Evolutionary conservation across 2,113 vertebrate genomes (phyloP), one percentile per base, ranked within the genome.

Genomic region (Numenius arquata): DNA sequence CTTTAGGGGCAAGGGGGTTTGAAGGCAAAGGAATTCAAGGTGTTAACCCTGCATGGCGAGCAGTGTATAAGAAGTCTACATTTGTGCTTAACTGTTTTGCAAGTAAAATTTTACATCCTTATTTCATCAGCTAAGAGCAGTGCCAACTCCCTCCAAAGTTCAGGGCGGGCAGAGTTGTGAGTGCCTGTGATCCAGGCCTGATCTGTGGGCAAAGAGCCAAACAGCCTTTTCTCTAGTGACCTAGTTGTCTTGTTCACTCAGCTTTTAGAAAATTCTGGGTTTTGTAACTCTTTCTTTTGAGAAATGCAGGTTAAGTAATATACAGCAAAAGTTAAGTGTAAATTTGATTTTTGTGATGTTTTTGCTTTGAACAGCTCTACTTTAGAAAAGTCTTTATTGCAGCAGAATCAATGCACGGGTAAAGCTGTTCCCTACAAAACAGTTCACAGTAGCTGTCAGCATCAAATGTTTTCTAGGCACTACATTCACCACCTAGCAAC

Each of bases 401-500:
- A 81, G 75, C 26, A 93, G 81, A 88, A 78, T 71, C 87, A 67
- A 53, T 84, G 62, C 68, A 43, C 13, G 62, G 66, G 30, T 76
- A 65, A 86, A 76, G 34, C 75, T 80, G 48, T 68, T 85, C 34
- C 56, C 23, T 45, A 56, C 34, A 41, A 70, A 85, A 27, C 73
- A 85, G 38, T 91, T 94, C 67, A 82, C 45, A 85, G 77, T 71
- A 77, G 56, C 73, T 96, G 73, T 89, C 65, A 89, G 74, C n/a
- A 67, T 88, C 90, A 85, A n/a, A 95, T 66, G 4, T 91, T 94
- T 88, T 78, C 77, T 71, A 72, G 47, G 85, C 73, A 67, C 32
- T 74, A 18, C 40, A 30, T 74, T 89, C 1, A 32, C 87, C 16
- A 21, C 90, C 61, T 93, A 84, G 89, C 93, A 96, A 89, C 92